phyloP scores from a whole-genome alignment of 2,113 vertebrate genomes.

The Noctilio leporinus region DNA sequence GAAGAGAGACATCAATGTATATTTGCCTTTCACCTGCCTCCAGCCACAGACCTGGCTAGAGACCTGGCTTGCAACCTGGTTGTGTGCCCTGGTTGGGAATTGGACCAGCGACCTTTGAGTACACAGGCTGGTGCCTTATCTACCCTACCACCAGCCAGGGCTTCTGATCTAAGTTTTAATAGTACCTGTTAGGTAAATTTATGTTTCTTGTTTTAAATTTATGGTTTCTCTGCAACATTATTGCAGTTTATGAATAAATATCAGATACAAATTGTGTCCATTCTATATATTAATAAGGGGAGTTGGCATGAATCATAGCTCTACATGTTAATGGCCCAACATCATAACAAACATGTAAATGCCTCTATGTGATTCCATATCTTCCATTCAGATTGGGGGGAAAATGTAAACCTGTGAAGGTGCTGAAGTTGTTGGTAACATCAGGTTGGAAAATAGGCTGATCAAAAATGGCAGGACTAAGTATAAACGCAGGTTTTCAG shows the following conservation, averaged over 20 bases:
- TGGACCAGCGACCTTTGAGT: no score
- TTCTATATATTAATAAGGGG: not conserved
- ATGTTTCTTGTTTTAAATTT: not conserved
- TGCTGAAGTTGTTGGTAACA: slow-evolving; percentile 24
- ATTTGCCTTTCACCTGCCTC: no score
- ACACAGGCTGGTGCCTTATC: no score
- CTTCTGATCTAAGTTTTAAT: not conserved
- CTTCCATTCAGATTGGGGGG: not conserved
- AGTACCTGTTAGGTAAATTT: not conserved
- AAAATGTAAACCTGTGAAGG: not conserved
- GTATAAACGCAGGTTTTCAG: not conserved
- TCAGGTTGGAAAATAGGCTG: not conserved
- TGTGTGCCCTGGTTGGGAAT: no score
- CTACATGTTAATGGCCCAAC: not conserved
- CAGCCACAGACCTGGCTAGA: no score
- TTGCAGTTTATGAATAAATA: not conserved
- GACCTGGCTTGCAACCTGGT: no score
- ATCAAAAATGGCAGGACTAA: not conserved
- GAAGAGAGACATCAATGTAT: no score
- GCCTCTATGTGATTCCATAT: not conserved
- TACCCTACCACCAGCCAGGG: no score
- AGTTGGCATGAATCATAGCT: not conserved
- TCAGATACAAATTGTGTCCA: not conserved
- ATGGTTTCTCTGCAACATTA: not conserved
- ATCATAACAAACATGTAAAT: not conserved